Evolutionary conservation across 2,888 invertebrate species (phyloP).

Genomic region (Sarcophaga variegata): DNA sequence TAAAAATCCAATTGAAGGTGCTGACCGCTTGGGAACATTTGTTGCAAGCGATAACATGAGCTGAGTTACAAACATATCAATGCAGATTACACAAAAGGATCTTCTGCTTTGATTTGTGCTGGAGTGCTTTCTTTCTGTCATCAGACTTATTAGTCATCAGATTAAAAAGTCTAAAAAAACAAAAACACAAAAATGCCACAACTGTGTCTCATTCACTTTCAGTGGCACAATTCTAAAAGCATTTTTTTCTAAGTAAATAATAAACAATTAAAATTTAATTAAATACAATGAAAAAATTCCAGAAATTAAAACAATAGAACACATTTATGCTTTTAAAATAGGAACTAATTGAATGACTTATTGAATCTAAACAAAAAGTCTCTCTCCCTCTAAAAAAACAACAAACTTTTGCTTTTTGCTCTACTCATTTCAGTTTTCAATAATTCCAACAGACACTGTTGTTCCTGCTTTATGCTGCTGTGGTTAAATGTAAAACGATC

Average conservation of each 20-base stretch:
- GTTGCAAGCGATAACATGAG: no score
- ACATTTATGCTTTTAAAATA: background rate
- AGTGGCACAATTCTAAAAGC: conserved; percentile 27
- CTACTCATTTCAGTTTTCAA: background rate
- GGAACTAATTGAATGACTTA: background rate
- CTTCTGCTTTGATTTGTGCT: no score
- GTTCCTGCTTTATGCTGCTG: background rate
- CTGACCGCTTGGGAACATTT: no score
- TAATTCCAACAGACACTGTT: background rate
- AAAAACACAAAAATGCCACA: background rate
- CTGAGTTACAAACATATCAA: no score
- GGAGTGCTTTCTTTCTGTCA: no score
- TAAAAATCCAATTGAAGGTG: no score
- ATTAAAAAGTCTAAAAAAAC: background rate
- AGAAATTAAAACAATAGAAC: background rate
- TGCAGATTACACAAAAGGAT: no score
- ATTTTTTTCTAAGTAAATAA: background rate
- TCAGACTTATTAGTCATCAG: conserved; percentile 24
- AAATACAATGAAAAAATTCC: background rate
- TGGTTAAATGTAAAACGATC: conserved; percentile 34
- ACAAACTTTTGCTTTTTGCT: no score
- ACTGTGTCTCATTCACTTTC: conserved; percentile 54
- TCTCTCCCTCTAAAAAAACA: no score
- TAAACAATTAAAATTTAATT: no score
- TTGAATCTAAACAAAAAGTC: no score